Evolutionary conservation across 2,113 vertebrate species (phyloP).

Genomic region (Neotoma lepida): DNA sequence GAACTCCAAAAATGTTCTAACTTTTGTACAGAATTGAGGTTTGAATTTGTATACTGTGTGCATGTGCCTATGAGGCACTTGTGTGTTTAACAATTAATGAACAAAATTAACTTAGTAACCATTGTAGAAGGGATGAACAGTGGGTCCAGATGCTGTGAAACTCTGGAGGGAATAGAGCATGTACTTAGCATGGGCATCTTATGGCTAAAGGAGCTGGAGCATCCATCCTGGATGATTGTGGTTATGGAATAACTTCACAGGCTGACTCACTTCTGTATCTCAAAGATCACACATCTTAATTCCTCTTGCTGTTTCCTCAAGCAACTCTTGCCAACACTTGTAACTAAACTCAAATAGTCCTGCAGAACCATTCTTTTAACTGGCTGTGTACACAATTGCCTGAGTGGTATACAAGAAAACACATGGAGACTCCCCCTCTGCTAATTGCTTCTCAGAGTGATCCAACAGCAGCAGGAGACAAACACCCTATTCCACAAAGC

Average conservation of each 20-base stretch:
- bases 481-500: constrained; percentile 65
- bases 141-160: not conserved
- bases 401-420: not conserved
- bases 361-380: not conserved
- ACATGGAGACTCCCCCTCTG: not conserved
- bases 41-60: not conserved
- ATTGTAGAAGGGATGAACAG: not conserved
- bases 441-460: constrained; percentile 28
- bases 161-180: not conserved
- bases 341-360: constrained; percentile 1
- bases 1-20: not conserved
- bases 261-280: constrained; percentile 64
- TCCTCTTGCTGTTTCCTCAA: constrained; percentile 28
- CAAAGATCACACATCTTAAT: constrained; percentile 47
- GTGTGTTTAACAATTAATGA: not conserved
- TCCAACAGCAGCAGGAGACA: constrained; percentile 57
- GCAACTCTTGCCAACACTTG: constrained; percentile 31
- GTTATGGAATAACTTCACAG: constrained; percentile 22
- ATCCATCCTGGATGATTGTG: not conserved
- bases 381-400: not conserved
- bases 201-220: not conserved
- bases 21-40: not conserved
- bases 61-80: rapidly evolving
- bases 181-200: not conserved
- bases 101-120: not conserved